phyloP scores from a whole-genome alignment of 2,797 vertebrate genomes.

The Phoebastria nigripes region DNA sequence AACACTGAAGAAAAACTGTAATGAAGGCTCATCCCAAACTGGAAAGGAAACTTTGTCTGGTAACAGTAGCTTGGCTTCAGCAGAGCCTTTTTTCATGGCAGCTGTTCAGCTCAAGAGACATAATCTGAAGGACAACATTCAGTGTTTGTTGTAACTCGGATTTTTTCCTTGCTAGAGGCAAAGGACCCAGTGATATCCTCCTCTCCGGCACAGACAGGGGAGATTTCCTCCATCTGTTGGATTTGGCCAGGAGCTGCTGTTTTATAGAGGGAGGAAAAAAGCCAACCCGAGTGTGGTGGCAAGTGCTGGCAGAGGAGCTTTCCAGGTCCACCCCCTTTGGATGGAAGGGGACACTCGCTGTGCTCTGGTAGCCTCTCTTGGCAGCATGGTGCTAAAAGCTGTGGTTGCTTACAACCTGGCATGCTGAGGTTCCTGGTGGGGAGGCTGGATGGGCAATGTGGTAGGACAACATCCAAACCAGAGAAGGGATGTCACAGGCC shows the following conservation, averaged over 20 bases:
- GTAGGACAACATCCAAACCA: background rate
- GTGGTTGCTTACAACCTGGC: background rate
- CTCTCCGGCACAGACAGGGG: background rate
- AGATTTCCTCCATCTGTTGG: conserved; percentile 29
- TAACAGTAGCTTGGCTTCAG: background rate
- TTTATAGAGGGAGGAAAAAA: background rate
- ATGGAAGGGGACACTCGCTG: background rate
- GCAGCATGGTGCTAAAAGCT: background rate
- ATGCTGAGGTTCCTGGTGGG: background rate
- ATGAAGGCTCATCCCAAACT: background rate
- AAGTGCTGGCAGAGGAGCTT: background rate
- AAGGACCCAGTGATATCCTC: background rate
- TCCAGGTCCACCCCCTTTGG: background rate
- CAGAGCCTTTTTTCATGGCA: background rate
- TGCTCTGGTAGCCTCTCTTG: background rate
- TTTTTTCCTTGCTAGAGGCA: conserved; percentile 36
- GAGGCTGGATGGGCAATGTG: background rate
- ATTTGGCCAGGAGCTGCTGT: background rate
- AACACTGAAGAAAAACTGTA: background rate
- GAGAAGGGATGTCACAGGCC: background rate
- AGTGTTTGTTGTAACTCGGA: background rate
- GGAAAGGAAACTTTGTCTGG: background rate
- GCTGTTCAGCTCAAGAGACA: background rate
- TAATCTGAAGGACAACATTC: background rate
- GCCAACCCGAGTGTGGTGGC: background rate